Evolutionary conservation across 2,888 invertebrate species (phyloP).

Genomic region (Villa cingulata): DNA sequence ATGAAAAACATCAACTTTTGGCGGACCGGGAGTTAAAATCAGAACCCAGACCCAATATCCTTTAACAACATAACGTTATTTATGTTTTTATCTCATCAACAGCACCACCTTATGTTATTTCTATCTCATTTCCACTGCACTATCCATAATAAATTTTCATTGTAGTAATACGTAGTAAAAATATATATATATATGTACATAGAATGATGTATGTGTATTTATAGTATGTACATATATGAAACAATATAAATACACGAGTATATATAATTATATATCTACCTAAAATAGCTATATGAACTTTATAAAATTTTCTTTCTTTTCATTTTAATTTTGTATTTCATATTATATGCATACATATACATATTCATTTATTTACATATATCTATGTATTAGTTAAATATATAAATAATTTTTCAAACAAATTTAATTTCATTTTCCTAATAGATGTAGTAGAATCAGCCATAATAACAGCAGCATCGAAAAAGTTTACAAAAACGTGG

Average conservation of each 20-base stretch:
- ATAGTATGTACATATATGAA: too few species aligned
- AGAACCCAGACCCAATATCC: background rate
- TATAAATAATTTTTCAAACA: too few species aligned
- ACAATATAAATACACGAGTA: too few species aligned
- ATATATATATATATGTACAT: too few species aligned
- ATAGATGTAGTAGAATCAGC: too few species aligned
- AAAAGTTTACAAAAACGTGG: conserved; percentile 22
- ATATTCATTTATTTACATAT: too few species aligned
- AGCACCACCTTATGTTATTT: background rate
- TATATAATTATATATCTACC: too few species aligned
- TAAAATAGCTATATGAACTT: too few species aligned
- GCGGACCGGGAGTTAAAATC: background rate
- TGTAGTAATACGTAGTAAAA: too few species aligned
- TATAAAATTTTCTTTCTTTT: background rate
- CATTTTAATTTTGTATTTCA: background rate
- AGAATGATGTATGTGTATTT: too few species aligned
- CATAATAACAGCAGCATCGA: background rate
- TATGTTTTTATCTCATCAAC: background rate
- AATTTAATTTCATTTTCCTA: too few species aligned
- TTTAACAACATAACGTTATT: background rate
- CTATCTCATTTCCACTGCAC: background rate
- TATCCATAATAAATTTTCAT: too few species aligned
- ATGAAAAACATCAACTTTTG: background rate
- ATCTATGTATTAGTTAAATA: background rate
- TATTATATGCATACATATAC: background rate